Conservation (phyloP, 1,140 invertebrate species). For the Lucilia sericata region DNA sequence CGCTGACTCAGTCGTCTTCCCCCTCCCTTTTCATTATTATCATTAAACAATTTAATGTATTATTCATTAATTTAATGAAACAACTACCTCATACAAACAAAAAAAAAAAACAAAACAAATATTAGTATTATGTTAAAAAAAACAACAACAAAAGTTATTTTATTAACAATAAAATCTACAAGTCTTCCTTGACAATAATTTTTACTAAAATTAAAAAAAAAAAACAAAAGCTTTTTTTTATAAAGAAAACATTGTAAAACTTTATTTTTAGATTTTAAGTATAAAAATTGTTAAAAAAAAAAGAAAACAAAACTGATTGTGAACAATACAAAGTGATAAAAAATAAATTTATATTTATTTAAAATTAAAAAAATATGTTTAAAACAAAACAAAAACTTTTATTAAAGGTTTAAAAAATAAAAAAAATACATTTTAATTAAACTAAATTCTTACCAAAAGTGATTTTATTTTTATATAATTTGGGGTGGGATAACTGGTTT, state of each 20-base stretch:
- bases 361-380: not conserved
- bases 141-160: not conserved
- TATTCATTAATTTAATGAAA: not conserved
- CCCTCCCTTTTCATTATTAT: not conserved
- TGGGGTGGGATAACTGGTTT: no score
- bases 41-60: not conserved
- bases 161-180: not conserved
- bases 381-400: not conserved
- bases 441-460: no score
- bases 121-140: constrained; percentile 9
- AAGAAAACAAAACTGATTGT: not conserved
- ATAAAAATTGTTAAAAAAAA: not conserved
- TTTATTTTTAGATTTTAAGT: constrained; percentile 15
- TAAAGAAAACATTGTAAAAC: not conserved
- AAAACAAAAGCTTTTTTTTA: not conserved
- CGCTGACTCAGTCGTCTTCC: not conserved
- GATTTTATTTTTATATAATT: no score
- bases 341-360: not conserved
- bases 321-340: constrained; percentile 15
- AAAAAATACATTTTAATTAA: not conserved
- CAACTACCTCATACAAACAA: constrained; percentile 36
- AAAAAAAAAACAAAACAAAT: no score
- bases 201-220: not conserved
- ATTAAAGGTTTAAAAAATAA: not conserved
- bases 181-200: constrained; percentile 19